These are phyloP conservation scores for Climacteris rufus DNA, from an alignment of 2,113 vertebrate genomes.

Conservation along the genomic window DNA sequence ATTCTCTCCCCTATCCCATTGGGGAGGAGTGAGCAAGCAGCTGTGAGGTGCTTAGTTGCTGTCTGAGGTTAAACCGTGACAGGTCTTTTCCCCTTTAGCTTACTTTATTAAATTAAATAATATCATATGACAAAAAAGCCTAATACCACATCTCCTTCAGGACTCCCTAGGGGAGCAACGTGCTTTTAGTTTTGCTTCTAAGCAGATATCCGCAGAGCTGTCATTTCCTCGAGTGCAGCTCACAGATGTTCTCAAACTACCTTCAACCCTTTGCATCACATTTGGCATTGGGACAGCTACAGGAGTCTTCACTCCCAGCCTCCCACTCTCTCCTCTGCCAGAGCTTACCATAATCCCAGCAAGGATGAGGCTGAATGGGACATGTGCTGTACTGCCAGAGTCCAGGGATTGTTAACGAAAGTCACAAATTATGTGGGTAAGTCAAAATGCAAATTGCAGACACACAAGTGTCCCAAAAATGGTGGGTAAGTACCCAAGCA, in stretches of 20 bases:
- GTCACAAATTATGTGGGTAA: background rate
- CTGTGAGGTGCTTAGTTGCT: background rate
- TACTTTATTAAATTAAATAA: background rate
- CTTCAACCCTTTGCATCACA: background rate
- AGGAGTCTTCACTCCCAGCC: background rate
- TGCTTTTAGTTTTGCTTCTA: background rate
- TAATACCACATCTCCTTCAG: background rate
- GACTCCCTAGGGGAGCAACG: background rate
- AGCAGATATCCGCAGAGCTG: background rate
- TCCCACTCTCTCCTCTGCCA: background rate
- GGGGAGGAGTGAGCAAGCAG: background rate
- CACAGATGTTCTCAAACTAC: background rate
- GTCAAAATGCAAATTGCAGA: background rate
- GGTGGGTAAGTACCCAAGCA: background rate
- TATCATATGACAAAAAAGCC: background rate
- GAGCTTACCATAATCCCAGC: background rate
- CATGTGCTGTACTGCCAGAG: fast-evolving
- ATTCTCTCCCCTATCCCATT: background rate
- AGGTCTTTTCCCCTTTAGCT: background rate
- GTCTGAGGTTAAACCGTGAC: background rate
- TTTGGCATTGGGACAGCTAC: background rate
- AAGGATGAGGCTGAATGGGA: background rate
- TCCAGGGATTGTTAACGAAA: background rate
- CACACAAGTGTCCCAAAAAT: background rate
- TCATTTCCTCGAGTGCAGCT: background rate